A percentile compares a stretch with the other conserved stretches of the same genome.
Conservation (phyloP, 1,140 invertebrate species). For the Bombus confusus region DNA sequence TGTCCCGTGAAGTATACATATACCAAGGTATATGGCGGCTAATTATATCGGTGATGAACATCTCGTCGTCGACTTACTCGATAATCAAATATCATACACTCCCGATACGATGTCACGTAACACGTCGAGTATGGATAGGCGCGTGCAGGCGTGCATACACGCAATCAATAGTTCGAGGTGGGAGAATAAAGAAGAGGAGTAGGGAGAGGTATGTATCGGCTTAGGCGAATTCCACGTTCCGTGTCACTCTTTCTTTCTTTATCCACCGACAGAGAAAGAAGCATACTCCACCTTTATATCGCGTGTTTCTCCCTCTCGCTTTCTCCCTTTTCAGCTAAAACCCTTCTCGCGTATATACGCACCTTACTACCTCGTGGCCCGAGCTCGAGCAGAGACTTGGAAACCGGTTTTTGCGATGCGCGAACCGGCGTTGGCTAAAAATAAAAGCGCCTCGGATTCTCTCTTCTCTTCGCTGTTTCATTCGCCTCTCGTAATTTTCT, state of each 20-base stretch:
- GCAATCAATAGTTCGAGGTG: slow-evolving; percentile 56
- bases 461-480: slow-evolving; percentile 26
- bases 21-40: slow-evolving; percentile 4
- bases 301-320: slow-evolving; percentile 36
- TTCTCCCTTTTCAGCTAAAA: slow-evolving; percentile 42
- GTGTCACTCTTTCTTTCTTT: slow-evolving; percentile 43
- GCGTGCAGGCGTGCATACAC: slow-evolving; percentile 51
- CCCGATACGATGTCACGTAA: slow-evolving; percentile 45
- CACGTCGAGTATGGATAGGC: slow-evolving; percentile 13
- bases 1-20: neutral
- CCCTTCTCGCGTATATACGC: slow-evolving; percentile 58
- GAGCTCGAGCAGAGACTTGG: slow-evolving; percentile 35
- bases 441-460: slow-evolving; percentile 62
- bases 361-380: slow-evolving; percentile 54
- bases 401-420: slow-evolving; percentile 75
- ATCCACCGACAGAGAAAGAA: neutral
- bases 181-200: slow-evolving; percentile 29
- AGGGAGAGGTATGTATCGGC: slow-evolving; percentile 49
- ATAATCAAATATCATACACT: slow-evolving; percentile 51
- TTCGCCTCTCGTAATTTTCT: slow-evolving; percentile 40
- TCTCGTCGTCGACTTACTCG: slow-evolving; percentile 22
- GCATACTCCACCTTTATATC: slow-evolving; percentile 34
- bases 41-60: slow-evolving; percentile 27
- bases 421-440: slow-evolving; percentile 68
- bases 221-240: slow-evolving; percentile 62